Percentiles rank a stretch among this genome's conserved stretches.
Evolutionary conservation across 2,113 vertebrate genomes (phyloP).

Genomic region (Cervus canadensis): DNA sequence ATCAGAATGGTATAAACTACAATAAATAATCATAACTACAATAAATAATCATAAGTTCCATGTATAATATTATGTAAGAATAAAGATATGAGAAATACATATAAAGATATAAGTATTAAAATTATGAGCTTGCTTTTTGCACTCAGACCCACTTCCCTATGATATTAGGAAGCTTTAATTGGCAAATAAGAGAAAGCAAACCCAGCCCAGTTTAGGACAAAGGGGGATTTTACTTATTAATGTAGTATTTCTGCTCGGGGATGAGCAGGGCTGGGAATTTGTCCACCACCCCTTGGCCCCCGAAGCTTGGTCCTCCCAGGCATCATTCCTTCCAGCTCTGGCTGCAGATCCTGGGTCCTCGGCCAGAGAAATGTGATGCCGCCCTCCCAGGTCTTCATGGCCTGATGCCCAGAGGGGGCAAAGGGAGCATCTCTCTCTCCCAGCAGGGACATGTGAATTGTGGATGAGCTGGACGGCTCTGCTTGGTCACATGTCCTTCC

Average conservation of each 20-base stretch:
- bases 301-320: background rate
- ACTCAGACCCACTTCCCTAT: background rate
- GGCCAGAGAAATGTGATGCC: fast-evolving
- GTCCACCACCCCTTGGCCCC: background rate
- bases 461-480: background rate
- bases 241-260: background rate
- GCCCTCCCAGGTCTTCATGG: background rate
- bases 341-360: background rate
- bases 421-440: background rate
- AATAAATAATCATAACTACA: background rate
- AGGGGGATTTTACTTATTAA: background rate
- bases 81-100: background rate
- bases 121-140: background rate
- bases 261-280: background rate
- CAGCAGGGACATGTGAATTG: background rate
- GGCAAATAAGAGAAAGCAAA: background rate
- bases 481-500: background rate
- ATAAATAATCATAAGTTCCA: background rate
- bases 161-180: background rate
- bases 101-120: background rate
- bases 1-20: background rate
- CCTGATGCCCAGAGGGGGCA: background rate
- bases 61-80: background rate
- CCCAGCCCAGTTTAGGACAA: background rate
- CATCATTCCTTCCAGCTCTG: background rate